Base-by-base conservation (phyloP, 1,140 invertebrate species). In the Drosophila truncata region DNA sequence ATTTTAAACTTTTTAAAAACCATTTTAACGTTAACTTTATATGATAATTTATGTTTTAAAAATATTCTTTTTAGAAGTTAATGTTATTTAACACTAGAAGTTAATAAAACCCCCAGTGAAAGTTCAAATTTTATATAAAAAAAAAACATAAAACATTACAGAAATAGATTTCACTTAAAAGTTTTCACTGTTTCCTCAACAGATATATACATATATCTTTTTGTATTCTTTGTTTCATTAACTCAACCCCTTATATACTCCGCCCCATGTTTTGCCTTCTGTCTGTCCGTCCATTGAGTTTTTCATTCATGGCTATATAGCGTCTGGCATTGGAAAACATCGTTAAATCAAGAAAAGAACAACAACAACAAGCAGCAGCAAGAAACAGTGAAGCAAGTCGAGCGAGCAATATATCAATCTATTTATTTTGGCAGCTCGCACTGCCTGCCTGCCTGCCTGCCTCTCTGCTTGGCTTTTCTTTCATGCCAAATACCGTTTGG, bases 291-390 rank as follows among this genome's bases (percentile, higher is more conserved):
- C 64, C 37, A 41, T 35, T 44, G 52, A 50, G 69, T 60, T 49
- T 60, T 72, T 72, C 69, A 72, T 72, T 72, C 69, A 72, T 60
- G 69, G 67, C 54, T 65, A 42, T 23, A 35, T 29, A 42, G 25
- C 54, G 62, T 66, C 74, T 77, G 74, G 73, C 74, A 77, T 67
- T 77, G 73, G 74, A 77, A 77, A 77, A 61, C 55, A 67, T 77
- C 54, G 74, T 77, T 77, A 42, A 60, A 77, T 46, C 62, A 69
- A 77, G n/a, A 52, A 31, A 54, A 47, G 29, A 54, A 18, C 39
- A 70, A 57, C 33, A 54, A 41, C 27, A 23, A 49, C 42, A 20
- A 20, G 35, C 25, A 11, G 16, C 16, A 10, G n/a, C n/a, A n/a
- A n/a, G n/a, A 29, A 41, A 47, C 44, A 37, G 35, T 50, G n/a